These are phyloP conservation scores for Nipponia nippon DNA, from an alignment of 2,113 vertebrate genomes.

Conservation along the genomic window DNA sequence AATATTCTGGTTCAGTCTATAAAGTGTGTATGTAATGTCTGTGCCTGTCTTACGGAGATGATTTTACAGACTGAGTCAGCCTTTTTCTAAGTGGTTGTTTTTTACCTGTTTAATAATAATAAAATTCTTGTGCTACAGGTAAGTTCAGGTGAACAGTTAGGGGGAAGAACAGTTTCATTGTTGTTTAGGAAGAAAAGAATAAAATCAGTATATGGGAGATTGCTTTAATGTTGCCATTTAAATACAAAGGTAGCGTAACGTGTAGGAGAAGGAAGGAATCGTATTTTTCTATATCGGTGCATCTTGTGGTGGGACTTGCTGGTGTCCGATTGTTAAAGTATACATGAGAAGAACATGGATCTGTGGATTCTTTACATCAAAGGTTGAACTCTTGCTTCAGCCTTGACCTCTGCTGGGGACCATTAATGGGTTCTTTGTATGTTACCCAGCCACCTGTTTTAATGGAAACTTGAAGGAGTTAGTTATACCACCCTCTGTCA, in stretches of 20 bases:
- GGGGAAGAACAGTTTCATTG: neutral
- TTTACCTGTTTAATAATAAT: neutral
- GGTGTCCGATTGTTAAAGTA: neutral
- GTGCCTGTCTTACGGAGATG: neutral
- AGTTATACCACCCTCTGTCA: rapidly evolving
- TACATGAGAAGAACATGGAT: rapidly evolving
- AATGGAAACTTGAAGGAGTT: neutral
- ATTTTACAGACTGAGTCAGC: neutral
- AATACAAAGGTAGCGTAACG: neutral
- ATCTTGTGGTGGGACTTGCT: neutral
- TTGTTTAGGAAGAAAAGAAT: neutral
- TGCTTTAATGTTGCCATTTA: neutral
- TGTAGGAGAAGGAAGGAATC: neutral
- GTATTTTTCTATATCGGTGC: rapidly evolving
- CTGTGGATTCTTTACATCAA: neutral
- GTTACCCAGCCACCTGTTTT: neutral
- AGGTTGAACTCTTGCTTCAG: neutral
- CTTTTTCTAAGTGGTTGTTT: neutral
- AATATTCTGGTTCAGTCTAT: neutral
- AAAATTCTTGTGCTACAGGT: neutral
- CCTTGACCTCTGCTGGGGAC: neutral
- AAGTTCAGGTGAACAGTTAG: neutral
- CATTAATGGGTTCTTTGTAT: neutral
- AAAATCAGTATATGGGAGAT: neutral
- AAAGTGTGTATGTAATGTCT: neutral